Conservation (phyloP, 2,113 vertebrate genomes). For the Myotis brandtii region DNA sequence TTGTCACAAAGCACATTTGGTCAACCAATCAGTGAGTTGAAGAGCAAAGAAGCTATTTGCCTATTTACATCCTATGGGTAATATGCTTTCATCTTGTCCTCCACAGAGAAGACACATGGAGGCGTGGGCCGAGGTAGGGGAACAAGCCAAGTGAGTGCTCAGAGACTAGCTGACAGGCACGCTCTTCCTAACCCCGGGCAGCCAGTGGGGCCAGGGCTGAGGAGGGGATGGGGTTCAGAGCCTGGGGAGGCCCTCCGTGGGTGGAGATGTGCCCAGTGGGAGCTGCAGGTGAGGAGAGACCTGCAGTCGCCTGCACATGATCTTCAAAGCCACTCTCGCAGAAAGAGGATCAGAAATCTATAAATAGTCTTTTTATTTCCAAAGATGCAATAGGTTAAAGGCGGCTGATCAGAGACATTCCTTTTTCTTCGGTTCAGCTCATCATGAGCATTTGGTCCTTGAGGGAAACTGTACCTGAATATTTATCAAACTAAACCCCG, state of each 20-base stretch:
- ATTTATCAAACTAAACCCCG: not conserved
- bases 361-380: constrained; percentile 44
- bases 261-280: not conserved
- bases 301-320: not conserved
- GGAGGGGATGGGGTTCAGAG: not conserved
- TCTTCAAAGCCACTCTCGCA: constrained; percentile 24
- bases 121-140: not conserved
- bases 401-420: not conserved
- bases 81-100: not conserved
- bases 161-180: not conserved
- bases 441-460: not conserved
- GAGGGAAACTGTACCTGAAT: not conserved
- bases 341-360: not conserved
- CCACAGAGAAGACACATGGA: not conserved
- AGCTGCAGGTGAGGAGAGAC: not conserved
- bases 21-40: not conserved
- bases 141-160: not conserved
- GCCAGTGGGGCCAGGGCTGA: not conserved
- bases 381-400: constrained; percentile 31
- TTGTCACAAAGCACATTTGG: not conserved
- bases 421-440: not conserved
- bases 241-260: not conserved
- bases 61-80: not conserved
- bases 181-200: not conserved
- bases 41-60: not conserved